Conservation (phyloP, 2,888 invertebrate species). For the Macaria notata region DNA sequence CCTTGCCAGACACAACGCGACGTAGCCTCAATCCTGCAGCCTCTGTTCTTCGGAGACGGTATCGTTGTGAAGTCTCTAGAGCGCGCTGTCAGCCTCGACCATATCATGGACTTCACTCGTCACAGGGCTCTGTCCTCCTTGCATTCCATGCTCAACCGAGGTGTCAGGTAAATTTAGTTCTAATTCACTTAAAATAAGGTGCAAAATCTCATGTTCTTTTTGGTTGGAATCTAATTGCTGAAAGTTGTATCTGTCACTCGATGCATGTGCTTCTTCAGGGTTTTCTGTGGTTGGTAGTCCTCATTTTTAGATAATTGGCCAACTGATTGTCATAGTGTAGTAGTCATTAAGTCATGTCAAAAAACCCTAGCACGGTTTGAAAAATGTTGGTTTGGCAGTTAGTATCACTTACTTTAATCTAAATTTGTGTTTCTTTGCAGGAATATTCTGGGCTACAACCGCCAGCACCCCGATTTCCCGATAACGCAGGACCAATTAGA, state of each 20-base stretch:
- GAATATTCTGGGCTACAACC: conserved; percentile 96
- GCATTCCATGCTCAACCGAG: conserved; percentile 98
- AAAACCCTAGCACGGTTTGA: no score
- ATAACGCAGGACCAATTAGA: conserved; percentile 95
- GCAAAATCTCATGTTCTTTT: no score
- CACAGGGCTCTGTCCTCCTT: conserved; percentile 96
- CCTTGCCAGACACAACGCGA: conserved; percentile 93
- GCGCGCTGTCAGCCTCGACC: conserved; percentile 95
- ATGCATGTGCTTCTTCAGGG: no score
- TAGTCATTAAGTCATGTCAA: no score
- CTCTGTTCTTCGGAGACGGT: conserved; percentile 95
- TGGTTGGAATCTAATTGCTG: no score
- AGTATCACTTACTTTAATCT: no score
- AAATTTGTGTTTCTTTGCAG: conserved; percentile 55
- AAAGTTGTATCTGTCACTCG: no score
- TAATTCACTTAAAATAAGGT: conserved; percentile 4
- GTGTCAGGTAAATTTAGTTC: conserved; percentile 84
- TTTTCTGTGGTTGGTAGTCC: no score
- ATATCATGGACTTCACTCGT: conserved; percentile 99
- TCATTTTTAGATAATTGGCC: no score
- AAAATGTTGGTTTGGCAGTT: no score
- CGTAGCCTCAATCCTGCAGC: conserved; percentile 91
- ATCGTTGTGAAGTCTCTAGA: conserved; percentile 96
- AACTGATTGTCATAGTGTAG: no score
- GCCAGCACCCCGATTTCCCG: conserved; percentile 96